phyloP scores from a whole-genome alignment of 2,888 invertebrate species.

The Colletes collaris region DNA sequence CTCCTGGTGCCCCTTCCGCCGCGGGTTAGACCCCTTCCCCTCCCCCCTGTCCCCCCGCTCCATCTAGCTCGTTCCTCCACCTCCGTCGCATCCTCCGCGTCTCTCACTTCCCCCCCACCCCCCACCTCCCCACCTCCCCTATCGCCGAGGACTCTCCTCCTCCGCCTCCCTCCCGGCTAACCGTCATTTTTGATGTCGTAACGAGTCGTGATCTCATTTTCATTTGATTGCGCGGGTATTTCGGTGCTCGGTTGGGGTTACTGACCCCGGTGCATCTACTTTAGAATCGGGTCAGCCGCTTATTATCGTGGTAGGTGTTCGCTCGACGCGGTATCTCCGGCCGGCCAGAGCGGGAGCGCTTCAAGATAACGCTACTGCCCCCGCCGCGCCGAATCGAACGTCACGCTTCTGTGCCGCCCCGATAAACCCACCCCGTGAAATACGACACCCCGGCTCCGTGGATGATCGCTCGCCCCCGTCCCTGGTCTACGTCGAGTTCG shows the following conservation, averaged over 20 bases:
- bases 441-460: slow-evolving; percentile 30
- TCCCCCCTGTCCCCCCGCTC: slow-evolving; percentile 20
- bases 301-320: slow-evolving; percentile 82
- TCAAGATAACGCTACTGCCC: slow-evolving; percentile 57
- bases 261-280: slow-evolving; percentile 82
- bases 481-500: too few species aligned
- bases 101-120: slow-evolving; percentile 30
- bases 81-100: slow-evolving; percentile 28
- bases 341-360: slow-evolving; percentile 43
- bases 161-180: slow-evolving; percentile 51
- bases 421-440: slow-evolving; percentile 59
- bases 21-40: slow-evolving; percentile 33
- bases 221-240: slow-evolving; percentile 82
- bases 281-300: slow-evolving; percentile 82
- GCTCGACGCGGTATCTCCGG: slow-evolving; percentile 65
- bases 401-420: slow-evolving; percentile 39
- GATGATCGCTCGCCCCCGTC: not conserved
- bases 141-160: slow-evolving; percentile 37
- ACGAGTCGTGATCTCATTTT: slow-evolving; percentile 83
- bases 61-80: slow-evolving; percentile 26
- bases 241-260: slow-evolving; percentile 79
- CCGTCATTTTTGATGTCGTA: slow-evolving; percentile 82
- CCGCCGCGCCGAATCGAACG: slow-evolving; percentile 54
- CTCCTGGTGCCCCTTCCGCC: slow-evolving; percentile 27
- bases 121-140: slow-evolving; percentile 18